Evolutionary conservation across 1,140 invertebrate species (phyloP), one percentile per base, ranked within the genome.

Genomic region (Chymomyza costata): DNA sequence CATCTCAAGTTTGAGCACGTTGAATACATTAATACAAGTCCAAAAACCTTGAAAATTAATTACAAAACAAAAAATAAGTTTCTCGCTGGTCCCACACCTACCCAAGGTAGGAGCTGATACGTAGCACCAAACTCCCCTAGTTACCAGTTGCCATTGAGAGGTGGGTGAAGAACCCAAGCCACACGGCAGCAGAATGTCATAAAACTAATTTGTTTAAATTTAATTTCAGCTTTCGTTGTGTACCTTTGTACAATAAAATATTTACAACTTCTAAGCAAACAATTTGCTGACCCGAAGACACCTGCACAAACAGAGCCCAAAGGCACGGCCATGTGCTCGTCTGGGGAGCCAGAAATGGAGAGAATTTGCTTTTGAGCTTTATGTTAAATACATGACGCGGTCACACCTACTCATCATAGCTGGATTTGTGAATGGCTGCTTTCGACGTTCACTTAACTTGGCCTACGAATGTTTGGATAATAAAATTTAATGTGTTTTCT

Each of bases 231-330:
- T 61, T 53, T 65, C 37, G 55, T 35, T 60, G 60, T 56, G 43
- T 46, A n/a, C n/a, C n/a, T n/a, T 34, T 34, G 13, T 53, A 39
- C 65, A 71, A 62, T 78, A 54, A 78, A 80, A 80, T 80, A 78
- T 78, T 78, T 78, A 78, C 71, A 78, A 78, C 71, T 70, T 78
- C 57, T 71, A 58, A 78, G 71, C 71, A 78, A 78, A 80, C 66
- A 78, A 67, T 67, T 71, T 71, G 63, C 62, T 63, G 68, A 56
- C 54, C 57, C 55, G 49, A 64, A 78, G 71, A 78, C 71, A 78
- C 71, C 71, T 78, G 71, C 37, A 31, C 58, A 78, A 78, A 78
- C 73, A 78, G 38, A 15, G 37, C 31, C 6, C 8, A 1, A 2
- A 1, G 21, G 18, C 2, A 11, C 11, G 19, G 6, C 15, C 21